Evolutionary conservation across 2,888 invertebrate genomes (phyloP).

Genomic region (Trissolcus brochymenae): DNA sequence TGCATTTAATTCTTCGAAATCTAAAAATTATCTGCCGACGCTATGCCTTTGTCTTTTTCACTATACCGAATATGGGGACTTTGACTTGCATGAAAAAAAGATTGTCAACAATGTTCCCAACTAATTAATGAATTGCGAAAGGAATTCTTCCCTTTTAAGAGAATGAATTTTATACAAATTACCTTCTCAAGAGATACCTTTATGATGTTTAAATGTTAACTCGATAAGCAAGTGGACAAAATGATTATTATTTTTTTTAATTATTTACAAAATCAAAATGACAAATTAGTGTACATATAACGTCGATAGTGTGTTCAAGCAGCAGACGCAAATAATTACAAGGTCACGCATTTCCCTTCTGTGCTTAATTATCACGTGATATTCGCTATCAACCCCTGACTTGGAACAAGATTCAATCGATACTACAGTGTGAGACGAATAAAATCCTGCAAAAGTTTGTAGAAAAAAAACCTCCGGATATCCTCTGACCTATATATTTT

Average conservation of each 20-base stretch:
- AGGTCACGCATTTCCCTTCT: conserved; percentile 61
- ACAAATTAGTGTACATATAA: too few species aligned
- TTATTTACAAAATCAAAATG: too few species aligned
- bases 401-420: conserved; percentile 34
- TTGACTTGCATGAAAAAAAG: not conserved
- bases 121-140: too few species aligned
- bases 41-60: conserved; percentile 31
- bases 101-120: not conserved
- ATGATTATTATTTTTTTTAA: too few species aligned
- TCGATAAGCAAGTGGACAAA: too few species aligned
- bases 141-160: too few species aligned
- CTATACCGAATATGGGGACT: conserved; percentile 9
- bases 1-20: conserved; percentile 59
- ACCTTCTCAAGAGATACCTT: too few species aligned
- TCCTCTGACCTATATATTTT: not conserved
- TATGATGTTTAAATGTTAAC: too few species aligned
- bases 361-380: conserved; percentile 45
- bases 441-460: conserved; percentile 12
- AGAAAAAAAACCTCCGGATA: conserved; percentile 7
- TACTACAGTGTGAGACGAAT: conserved; percentile 23
- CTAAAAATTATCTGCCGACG: conserved; percentile 50
- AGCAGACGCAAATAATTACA: conserved; percentile 63
- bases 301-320: too few species aligned
- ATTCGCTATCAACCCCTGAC: conserved; percentile 43
- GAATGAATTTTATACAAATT: too few species aligned